Base-by-base conservation (phyloP, 2,797 vertebrate genomes). In the Sus cebifrons region DNA sequence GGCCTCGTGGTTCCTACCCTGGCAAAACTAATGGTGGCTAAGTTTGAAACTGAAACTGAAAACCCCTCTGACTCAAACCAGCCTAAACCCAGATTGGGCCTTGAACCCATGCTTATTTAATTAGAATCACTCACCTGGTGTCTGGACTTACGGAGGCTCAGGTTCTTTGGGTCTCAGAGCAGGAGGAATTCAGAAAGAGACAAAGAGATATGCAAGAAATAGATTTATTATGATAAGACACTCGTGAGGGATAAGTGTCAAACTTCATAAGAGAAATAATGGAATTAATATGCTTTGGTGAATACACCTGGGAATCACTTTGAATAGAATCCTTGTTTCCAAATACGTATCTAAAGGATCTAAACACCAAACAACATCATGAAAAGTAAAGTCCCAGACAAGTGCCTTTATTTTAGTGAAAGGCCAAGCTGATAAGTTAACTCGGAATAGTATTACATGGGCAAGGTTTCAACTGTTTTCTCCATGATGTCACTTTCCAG, bases 361-460 rank as follows among this genome's bases (percentile, higher is more conserved):
- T 36, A 92, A 78, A 83, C 7, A 83, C 10, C 21, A 78, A 77
- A 25, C 15, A 94, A 58, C 4, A 4, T n/a, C 32, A 67, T 60
- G 29, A 77, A 91, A 86, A 78, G 60, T 10, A 29, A 75, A 65
- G 56, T 71, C 36, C 54, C 40, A 75, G 83, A 62, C 18, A 87
- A 73, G 25, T 75, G 29, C 2, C 27, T 95, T 92, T 75, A 85
- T 73, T 96, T 67, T 44, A 82, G n/a, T 56, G 68, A 64, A 73
- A 92, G 32, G 3, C 14, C 54, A 3, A 65, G 79, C 32, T 78
- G 64, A 23, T 23, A 71, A 83, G 40, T 36, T 79, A 58, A 88
- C 60, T 74, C 60, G 71, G 49, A 83, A 78, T 68, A 32, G 70
- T n/a, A 27, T 18, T 29, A 3, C 18, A 20, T 54, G 16, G 20